Percentiles rank a stretch among this genome's conserved stretches.
Conservation (phyloP, 2,113 vertebrate species). For the Dermatemys mawii region DNA sequence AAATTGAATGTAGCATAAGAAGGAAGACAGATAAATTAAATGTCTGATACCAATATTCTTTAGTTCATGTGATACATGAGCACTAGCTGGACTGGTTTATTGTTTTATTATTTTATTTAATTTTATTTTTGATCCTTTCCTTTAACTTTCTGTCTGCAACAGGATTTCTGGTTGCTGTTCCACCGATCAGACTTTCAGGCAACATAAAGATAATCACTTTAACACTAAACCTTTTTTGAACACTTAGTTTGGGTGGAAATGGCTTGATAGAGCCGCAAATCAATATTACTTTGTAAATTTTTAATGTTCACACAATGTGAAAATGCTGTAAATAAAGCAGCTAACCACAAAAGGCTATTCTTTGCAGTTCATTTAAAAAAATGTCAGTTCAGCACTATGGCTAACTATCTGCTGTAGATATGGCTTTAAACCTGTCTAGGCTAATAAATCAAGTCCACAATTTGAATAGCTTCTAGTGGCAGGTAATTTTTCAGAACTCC, state of each 20-base stretch:
- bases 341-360: slow-evolving; percentile 71
- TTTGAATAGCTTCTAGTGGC: slow-evolving; percentile 83
- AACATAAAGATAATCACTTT: slow-evolving; percentile 9
- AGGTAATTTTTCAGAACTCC: slow-evolving; percentile 81
- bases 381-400: slow-evolving; percentile 82
- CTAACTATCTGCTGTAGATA: slow-evolving; percentile 77
- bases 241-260: slow-evolving; percentile 42
- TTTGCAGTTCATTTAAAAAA: slow-evolving; percentile 79
- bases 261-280: slow-evolving; percentile 67
- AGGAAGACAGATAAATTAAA: neutral
- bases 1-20: neutral
- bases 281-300: slow-evolving; percentile 77
- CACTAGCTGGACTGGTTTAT: neutral
- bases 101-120: slow-evolving; percentile 33
- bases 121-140: slow-evolving; percentile 42
- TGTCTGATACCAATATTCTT: neutral
- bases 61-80: neutral
- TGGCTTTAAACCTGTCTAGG: slow-evolving; percentile 82
- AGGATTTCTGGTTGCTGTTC: slow-evolving; percentile 33
- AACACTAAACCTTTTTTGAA: slow-evolving; percentile 40
- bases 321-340: slow-evolving; percentile 76
- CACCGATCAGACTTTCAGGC: neutral
- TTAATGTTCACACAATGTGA: slow-evolving; percentile 74
- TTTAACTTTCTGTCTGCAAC: slow-evolving; percentile 37
- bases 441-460: slow-evolving; percentile 82